These are phyloP conservation scores for Peromyscus melanophrys DNA, from an alignment of 2,797 vertebrate species.

Conservation along the genomic window DNA sequence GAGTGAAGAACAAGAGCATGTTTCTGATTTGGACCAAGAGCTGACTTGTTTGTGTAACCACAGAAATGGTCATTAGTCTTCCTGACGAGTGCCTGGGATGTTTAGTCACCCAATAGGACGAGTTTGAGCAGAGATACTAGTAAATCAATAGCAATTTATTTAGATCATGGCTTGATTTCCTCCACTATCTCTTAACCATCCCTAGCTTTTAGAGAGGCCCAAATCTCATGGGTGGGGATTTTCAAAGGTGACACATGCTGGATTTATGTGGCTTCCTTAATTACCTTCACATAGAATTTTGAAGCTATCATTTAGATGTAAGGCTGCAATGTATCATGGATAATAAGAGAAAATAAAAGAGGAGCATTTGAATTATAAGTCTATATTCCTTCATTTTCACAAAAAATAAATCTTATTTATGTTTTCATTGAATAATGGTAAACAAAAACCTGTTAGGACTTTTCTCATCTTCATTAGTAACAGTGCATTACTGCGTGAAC, in stretches of 20 bases:
- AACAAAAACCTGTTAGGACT: background rate
- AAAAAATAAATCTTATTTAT: background rate
- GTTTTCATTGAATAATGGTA: background rate
- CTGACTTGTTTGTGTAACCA: slow-evolving; percentile 38
- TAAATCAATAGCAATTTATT: slow-evolving; percentile 75
- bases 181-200: slow-evolving; percentile 5
- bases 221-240: background rate
- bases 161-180: slow-evolving; percentile 69
- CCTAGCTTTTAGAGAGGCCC: background rate
- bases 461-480: slow-evolving; percentile 9
- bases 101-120: slow-evolving; percentile 55
- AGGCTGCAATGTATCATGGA: background rate
- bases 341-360: slow-evolving; percentile 46
- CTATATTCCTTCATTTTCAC: slow-evolving; percentile 6
- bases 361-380: background rate
- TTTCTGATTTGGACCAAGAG: background rate
- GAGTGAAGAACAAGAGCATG: background rate
- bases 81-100: slow-evolving; percentile 5
- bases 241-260: slow-evolving; percentile 24
- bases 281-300: background rate
- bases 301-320: slow-evolving; percentile 14
- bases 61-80: slow-evolving; percentile 71
- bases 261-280: slow-evolving; percentile 19
- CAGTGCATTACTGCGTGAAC: background rate
- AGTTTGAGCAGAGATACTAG: slow-evolving; percentile 46